phyloP scores from a whole-genome alignment of 2,888 invertebrate genomes.

The Lasius platythorax region DNA sequence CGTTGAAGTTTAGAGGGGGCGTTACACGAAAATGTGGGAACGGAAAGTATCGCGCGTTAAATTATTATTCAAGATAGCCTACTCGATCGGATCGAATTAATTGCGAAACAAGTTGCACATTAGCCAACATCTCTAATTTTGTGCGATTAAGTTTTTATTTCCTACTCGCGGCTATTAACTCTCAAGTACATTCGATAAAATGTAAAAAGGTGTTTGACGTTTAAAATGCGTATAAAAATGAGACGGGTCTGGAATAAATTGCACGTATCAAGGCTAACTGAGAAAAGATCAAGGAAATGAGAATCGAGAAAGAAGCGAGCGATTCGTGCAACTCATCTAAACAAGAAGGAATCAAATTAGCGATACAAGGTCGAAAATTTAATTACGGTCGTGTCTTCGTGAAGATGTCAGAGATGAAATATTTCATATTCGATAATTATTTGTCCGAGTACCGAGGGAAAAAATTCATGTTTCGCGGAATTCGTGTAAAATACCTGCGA shows the following conservation, averaged over 20 bases:
- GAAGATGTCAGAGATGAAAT: background rate
- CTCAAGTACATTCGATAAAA: background rate
- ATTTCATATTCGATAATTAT: background rate
- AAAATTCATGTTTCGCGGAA: background rate
- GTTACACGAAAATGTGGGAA: background rate
- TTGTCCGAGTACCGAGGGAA: background rate
- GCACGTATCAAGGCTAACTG: background rate
- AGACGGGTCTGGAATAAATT: background rate
- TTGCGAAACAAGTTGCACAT: background rate
- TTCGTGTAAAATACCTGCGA: background rate
- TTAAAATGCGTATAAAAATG: background rate
- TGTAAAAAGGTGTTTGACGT: background rate
- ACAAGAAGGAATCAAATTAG: background rate
- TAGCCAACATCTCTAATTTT: background rate
- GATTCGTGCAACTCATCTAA: background rate
- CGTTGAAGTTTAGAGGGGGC: background rate
- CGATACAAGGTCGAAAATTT: background rate
- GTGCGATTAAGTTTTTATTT: background rate
- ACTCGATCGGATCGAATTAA: background rate
- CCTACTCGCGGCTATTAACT: background rate
- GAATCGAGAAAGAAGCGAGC: background rate
- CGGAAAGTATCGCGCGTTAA: background rate
- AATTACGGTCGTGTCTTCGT: background rate
- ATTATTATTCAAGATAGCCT: background rate
- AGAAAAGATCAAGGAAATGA: conserved; percentile 36